Conservation (phyloP, 2,113 vertebrate genomes). For the Atractosteus spatula region DNA sequence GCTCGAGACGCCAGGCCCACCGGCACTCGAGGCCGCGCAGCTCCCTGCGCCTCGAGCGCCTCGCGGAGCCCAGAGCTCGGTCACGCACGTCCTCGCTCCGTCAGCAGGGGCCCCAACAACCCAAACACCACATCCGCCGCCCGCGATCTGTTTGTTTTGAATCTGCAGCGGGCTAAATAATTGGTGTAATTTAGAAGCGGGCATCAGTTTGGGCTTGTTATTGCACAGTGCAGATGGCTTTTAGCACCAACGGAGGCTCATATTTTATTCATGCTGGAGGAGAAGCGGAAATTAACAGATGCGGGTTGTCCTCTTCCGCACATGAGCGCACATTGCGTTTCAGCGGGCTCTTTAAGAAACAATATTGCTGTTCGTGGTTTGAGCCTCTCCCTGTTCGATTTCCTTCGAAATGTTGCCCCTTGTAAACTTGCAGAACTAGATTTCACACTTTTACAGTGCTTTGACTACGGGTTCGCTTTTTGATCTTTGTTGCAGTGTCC, state of each 20-base stretch:
- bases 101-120: neutral
- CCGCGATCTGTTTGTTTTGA: conserved; percentile 6
- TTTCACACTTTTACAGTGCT: too few species aligned
- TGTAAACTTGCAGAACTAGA: too few species aligned
- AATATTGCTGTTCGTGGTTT: too few species aligned
- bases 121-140: neutral
- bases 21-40: neutral
- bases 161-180: conserved; percentile 6
- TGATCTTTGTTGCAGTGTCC: too few species aligned
- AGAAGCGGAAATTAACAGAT: neutral
- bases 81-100: neutral
- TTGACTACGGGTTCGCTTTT: too few species aligned
- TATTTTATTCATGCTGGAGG: conserved; percentile 8
- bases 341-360: neutral
- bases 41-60: neutral
- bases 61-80: neutral
- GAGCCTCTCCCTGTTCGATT: too few species aligned
- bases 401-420: too few species aligned
- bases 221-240: neutral
- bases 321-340: neutral
- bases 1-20: too few species aligned
- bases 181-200: conserved; percentile 1
- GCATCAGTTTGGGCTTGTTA: neutral
- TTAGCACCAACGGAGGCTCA: neutral
- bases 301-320: neutral